Evolutionary conservation across 1,140 invertebrate species (phyloP), one percentile per base, ranked within the genome.

Genomic region (Magallana ariakensis): DNA sequence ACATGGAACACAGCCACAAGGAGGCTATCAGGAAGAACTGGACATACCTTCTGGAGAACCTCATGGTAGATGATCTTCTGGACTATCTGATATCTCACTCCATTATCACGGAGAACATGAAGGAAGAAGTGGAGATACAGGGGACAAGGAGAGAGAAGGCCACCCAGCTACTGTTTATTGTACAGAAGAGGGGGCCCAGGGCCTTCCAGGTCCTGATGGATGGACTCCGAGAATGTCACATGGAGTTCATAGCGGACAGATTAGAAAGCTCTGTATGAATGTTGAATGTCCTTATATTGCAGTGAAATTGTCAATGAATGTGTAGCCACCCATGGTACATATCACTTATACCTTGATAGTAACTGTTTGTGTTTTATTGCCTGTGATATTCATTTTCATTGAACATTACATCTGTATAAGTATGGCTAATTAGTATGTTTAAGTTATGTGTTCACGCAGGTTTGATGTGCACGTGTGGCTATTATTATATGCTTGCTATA

Each of bases 11-110:
- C 13, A 70, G 57, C 10, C 85, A 87, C 81, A 80, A 56, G 58
- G 85, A 87, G 56, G 80, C 85, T 8, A 66, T 87, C 22, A 33
- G 80, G 15, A 87, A 87, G n/a, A 87, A 83, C 55, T 87, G 85
- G 85, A 80, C 82, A 70, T 87, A 70, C 70, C 85, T 87, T 0
- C 58, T 87, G 54, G 85, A 87, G 19, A 87, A 83, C 60, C 16
- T 87, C 8, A 57, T 87, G n/a, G 56, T 87, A 11, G 85, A 87
- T 26, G 85, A 70, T 22, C 75, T 87, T 10, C 19, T 87, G 4
- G 85, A 87, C 56, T 83, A 33, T 54, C 62, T 87, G 75, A 22
- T 55, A n/a, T 56, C 54, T 6, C 58, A 83, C 9, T 62, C 81
- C 13, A 83, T 87, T n/a, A 56, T 87, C 46, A 87, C 80, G 1